Base-by-base conservation (phyloP, 2,113 vertebrate genomes). In the Calypte anna region DNA sequence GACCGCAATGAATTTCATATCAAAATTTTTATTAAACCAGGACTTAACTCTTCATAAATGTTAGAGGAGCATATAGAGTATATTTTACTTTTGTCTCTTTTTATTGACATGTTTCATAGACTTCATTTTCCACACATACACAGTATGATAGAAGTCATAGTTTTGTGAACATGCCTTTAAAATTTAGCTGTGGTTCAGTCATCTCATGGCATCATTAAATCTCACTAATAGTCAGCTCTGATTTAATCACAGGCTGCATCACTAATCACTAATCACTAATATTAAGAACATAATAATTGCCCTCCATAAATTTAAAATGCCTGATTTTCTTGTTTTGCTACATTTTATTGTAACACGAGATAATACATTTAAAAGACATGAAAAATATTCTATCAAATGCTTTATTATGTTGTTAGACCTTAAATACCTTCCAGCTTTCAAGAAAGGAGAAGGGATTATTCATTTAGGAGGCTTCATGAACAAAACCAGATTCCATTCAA, bases 161-260 rank as follows among this genome's bases (percentile, higher is more conserved):
- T 64, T 95, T 89, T 76, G 18, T 74, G 74, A 86, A 33, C 19
- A 28, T 54, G 31, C 3, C 20, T 88, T 72, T 75, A 91, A 73
- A 14, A 64, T 88, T 80, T 57, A 69, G 18, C 43, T 68, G 13
- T 62, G 21, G 7, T 82, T 94, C 68, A 76, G 31, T 70, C 43
- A 46, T 50, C 44, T 91, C 63, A 84, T 18, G 76, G 17, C 20
- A 77, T 31, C 19, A 67, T 90, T 88, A 93, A 92, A 87, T 59
- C 19, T 54, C 51, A 86, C 25, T 72, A 76, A 90, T 81, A 69
- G 59, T 95, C 51, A 81, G 38, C n/a, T 94, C 50, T 97, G 76
- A 69, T 92, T 94, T 96, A 97, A 86, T 74, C 67, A 58, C 8
- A 73, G n/a, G 18, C 21, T 74, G 69, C 21, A 89, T 91, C 64